Conservation (phyloP, 2,797 vertebrate species). For the Sebastes variabilis region DNA sequence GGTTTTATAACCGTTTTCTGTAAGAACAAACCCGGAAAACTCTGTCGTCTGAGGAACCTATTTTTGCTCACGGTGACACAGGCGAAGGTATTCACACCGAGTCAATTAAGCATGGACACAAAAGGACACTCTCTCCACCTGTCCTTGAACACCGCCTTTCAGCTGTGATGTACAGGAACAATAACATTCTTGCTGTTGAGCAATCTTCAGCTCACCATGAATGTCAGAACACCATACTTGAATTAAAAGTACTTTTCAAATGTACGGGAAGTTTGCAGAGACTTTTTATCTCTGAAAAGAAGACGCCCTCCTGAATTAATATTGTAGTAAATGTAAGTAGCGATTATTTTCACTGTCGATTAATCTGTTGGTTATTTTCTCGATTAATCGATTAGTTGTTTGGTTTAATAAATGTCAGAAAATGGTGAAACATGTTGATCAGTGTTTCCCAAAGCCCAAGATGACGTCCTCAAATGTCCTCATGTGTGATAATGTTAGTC, state of each 20-base stretch:
- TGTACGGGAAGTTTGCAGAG: background rate
- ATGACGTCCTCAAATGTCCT: too few species aligned
- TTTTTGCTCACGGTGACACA: conserved; percentile 17
- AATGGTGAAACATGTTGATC: too few species aligned
- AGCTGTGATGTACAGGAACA: conserved; percentile 52
- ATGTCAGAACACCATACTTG: background rate
- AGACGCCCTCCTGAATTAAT: background rate
- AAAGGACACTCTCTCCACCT: conserved; percentile 52
- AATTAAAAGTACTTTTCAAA: conserved; percentile 14
- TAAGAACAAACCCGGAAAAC: conserved; percentile 10
- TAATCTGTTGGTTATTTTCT: too few species aligned
- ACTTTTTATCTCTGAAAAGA: background rate
- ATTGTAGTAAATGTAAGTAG: background rate
- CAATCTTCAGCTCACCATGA: background rate
- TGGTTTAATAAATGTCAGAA: too few species aligned
- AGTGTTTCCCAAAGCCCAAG: too few species aligned
- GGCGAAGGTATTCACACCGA: conserved; percentile 11
- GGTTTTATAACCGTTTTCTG: conserved; percentile 32
- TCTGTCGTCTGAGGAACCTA: background rate
- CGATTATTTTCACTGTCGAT: too few species aligned
- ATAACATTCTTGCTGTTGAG: conserved; percentile 21
- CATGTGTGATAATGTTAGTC: too few species aligned
- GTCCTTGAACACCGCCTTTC: conserved; percentile 30
- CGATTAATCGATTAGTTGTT: too few species aligned
- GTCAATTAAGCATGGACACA: conserved; percentile 35